Evolutionary conservation across 2,113 vertebrate genomes (phyloP).

Genomic region (Sinocyclocheilus grahami): DNA sequence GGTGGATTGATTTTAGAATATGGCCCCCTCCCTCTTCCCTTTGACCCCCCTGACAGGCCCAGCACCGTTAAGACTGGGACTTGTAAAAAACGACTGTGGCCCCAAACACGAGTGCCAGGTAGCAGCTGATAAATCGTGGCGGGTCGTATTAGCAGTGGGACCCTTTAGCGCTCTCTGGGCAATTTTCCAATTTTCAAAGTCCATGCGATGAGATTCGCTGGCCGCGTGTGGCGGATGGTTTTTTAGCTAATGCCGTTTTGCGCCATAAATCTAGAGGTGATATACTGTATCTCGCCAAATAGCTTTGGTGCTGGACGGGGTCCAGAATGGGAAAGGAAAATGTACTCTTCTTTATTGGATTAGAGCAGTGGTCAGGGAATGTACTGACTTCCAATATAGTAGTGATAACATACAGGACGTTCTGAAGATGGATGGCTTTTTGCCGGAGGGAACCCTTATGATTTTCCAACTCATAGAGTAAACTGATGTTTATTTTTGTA

Average conservation of each 20-base stretch:
- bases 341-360: slow-evolving; percentile 47
- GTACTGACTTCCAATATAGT: slow-evolving; percentile 22
- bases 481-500: slow-evolving; percentile 13
- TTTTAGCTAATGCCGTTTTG: slow-evolving; percentile 78
- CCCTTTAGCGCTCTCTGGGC: slow-evolving; percentile 74
- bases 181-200: slow-evolving; percentile 78
- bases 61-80: slow-evolving; percentile 86
- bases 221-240: slow-evolving; percentile 65
- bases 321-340: slow-evolving; percentile 33
- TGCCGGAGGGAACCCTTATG: neutral
- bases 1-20: slow-evolving; percentile 92
- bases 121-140: slow-evolving; percentile 82
- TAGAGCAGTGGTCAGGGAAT: slow-evolving; percentile 34
- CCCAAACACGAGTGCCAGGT: slow-evolving; percentile 65
- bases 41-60: slow-evolving; percentile 87
- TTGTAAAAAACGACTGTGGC: slow-evolving; percentile 85
- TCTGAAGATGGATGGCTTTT: neutral
- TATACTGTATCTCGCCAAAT: slow-evolving; percentile 73
- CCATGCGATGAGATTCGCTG: slow-evolving; percentile 60
- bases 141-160: slow-evolving; percentile 78
- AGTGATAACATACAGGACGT: neutral
- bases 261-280: slow-evolving; percentile 75
- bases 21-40: slow-evolving; percentile 79
- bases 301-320: slow-evolving; percentile 55
- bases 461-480: neutral